phyloP scores from a whole-genome alignment of 53 echinoderm and acorn worm species.

The Crossaster papposus region DNA sequence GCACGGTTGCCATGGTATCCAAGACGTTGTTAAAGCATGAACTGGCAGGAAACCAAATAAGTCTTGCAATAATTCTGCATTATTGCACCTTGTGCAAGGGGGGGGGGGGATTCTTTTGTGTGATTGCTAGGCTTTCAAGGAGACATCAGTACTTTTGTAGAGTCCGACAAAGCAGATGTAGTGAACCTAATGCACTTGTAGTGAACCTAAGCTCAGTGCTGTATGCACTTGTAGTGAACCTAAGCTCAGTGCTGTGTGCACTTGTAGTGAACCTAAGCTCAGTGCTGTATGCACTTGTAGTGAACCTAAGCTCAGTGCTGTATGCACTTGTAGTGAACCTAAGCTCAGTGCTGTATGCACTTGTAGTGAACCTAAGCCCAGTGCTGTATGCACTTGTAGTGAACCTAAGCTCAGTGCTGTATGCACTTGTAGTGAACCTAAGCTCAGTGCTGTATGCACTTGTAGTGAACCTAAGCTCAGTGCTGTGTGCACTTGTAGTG shows the following conservation, averaged over 20 bases:
- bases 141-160: background rate
- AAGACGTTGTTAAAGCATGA: background rate
- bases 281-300: no score
- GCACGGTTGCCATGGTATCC: constrained; percentile 14
- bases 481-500: no score
- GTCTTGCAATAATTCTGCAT: constrained; percentile 4
- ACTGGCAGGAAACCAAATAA: background rate
- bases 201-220: background rate
- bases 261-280: constrained; percentile 1
- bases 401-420: no score
- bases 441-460: background rate
- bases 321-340: background rate
- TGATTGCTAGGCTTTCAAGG: background rate
- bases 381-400: background rate
- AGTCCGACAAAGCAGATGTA: background rate
- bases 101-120: background rate
- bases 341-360: no score
- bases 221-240: background rate
- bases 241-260: no score
- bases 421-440: no score
- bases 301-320: background rate
- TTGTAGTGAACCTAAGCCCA: background rate
- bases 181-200: background rate
- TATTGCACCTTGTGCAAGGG: background rate
- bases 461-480: no score